phyloP scores from a whole-genome alignment of 1,140 invertebrate genomes.

The Heliconius nattereri region DNA sequence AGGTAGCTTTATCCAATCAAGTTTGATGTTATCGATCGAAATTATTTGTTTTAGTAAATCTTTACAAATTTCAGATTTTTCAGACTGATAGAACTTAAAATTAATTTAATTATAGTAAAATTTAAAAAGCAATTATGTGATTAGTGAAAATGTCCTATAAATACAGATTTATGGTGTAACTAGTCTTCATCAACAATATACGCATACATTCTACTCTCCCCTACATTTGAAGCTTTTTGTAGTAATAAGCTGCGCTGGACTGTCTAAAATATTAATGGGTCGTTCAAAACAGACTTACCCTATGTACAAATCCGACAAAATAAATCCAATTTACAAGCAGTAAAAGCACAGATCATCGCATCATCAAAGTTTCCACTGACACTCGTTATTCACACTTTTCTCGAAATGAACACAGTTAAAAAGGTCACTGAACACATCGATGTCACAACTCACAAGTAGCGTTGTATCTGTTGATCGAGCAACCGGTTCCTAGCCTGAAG shows the following conservation, averaged over 20 bases:
- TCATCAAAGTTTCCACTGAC: constrained; percentile 53
- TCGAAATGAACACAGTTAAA: constrained; percentile 50
- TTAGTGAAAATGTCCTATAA: constrained; percentile 21
- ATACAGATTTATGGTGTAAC: constrained; percentile 38
- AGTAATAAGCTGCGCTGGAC: constrained; percentile 49
- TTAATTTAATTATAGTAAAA: neutral
- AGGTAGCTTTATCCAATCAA: neutral
- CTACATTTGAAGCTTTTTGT: constrained; percentile 67
- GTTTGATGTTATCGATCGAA: neutral
- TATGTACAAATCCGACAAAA: constrained; percentile 54
- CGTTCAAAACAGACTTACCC: constrained; percentile 49
- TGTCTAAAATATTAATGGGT: constrained; percentile 49
- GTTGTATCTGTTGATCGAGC: constrained; percentile 54
- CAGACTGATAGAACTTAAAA: neutral
- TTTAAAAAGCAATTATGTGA: neutral
- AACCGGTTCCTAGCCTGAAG: constrained; percentile 65
- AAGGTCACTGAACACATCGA: constrained; percentile 60
- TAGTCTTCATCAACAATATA: constrained; percentile 68
- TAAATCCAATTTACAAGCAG: constrained; percentile 41
- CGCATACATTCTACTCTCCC: constrained; percentile 69
- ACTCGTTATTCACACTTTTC: constrained; percentile 47
- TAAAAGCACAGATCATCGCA: constrained; percentile 57
- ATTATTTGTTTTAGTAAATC: neutral
- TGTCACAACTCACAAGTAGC: constrained; percentile 64
- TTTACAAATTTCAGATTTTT: neutral